Percentiles rank a stretch among this genome's conserved stretches.
These are phyloP conservation scores for Parnassius glacialis DNA, from an alignment of 2,888 invertebrate species.

Conservation along the genomic window DNA sequence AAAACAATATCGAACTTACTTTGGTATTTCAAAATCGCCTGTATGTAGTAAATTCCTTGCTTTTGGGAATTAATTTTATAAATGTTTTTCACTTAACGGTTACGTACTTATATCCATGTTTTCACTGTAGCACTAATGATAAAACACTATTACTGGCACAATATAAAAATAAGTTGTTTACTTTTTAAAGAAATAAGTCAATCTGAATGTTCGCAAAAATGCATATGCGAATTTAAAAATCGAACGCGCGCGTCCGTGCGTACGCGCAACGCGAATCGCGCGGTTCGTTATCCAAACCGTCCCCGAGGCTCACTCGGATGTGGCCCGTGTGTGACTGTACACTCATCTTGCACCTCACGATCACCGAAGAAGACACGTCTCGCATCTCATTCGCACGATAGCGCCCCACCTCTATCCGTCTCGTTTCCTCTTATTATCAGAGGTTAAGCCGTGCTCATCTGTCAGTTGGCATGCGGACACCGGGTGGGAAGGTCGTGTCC, in stretches of 20 bases:
- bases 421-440: conserved; percentile 75
- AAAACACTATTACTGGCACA: conserved; percentile 42
- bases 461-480: conserved; percentile 74
- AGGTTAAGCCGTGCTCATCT: conserved; percentile 76
- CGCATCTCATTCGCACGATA: conserved; percentile 51
- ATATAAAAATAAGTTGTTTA: conserved; percentile 22
- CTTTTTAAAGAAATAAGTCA: conserved; percentile 31
- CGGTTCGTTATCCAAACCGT: conserved; percentile 66
- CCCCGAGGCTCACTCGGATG: conserved; percentile 75
- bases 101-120: conserved; percentile 47
- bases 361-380: conserved; percentile 77
- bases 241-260: conserved; percentile 62
- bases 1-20: conserved; percentile 36
- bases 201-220: conserved; percentile 37
- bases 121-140: conserved; percentile 43
- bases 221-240: conserved; percentile 43
- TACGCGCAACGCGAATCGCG: conserved; percentile 65
- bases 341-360: conserved; percentile 79
- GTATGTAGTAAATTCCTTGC: conserved; percentile 37
- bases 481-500: conserved; percentile 69
- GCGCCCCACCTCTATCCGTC: conserved; percentile 45
- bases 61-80: conserved; percentile 37
- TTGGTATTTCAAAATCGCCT: conserved; percentile 39
- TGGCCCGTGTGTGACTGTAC: conserved; percentile 79
- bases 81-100: conserved; percentile 49